Base-by-base conservation (phyloP, 2,797 vertebrate genomes). In the Acanthopagrus latus region DNA sequence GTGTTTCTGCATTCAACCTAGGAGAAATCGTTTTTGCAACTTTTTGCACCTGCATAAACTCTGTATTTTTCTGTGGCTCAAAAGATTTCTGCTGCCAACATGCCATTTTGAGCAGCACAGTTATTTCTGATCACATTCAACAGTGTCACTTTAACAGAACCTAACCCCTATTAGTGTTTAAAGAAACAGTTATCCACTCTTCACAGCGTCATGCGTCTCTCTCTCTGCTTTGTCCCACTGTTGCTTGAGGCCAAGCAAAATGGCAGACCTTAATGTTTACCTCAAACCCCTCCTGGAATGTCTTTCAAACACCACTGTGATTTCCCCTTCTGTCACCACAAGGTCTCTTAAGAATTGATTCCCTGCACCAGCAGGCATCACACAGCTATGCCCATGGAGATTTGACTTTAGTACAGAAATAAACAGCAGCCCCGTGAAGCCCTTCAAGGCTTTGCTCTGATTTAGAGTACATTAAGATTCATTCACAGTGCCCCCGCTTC, bases 391-490 rank as follows among this genome's bases (percentile, higher is more conserved):
- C 88, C 89, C 75, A 76, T 82, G 84, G 92, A 92, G 90, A 88
- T 92, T 90, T 88, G 86, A 91, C 90, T 91, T 92, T 63, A 86
- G 88, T 64, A 86, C 86, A 88, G 89, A 90, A 92, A 93, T 90
- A 92, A 93, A 89, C 89, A 91, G 88, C 84, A 88, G 81, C 84
- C 74, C 80, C 21, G 58, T 81, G 87, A 77, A 88, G 86, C 81
- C 89, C 86, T 91, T 88, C 77, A 82, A 92, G 91, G 90, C 90
- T 87, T 75, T 55, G 69, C 89, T 92, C 91, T 91, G 89, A 91
- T 92, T 93, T 93, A 84, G 89, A 88, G 87, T 87, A 87, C 88
- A 93, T 93, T 93, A 92, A 88, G 84, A 91, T 93, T 91, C 88
- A 82, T 86, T 91, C 86, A 84, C 85, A 72, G 79, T 85, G 87